These are phyloP conservation scores for Zalophus californianus DNA, from an alignment of 2,797 vertebrate species.

Conservation along the genomic window DNA sequence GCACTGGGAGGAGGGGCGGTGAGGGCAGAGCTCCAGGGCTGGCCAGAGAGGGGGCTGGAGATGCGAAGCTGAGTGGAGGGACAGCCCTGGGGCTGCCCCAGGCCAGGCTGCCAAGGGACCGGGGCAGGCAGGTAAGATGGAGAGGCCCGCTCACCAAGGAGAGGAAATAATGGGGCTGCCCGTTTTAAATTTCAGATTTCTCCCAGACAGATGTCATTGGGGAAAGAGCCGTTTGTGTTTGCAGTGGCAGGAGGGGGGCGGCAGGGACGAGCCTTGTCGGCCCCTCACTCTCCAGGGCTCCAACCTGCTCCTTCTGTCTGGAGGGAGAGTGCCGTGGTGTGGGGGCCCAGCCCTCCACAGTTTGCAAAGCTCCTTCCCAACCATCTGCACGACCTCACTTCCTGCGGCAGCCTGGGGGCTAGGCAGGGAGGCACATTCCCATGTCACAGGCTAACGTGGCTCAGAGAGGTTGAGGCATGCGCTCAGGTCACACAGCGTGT, in stretches of 20 bases:
- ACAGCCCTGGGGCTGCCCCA: constrained; percentile 35
- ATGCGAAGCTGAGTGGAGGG: background rate
- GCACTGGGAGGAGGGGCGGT: background rate
- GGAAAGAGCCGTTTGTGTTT: constrained; percentile 67
- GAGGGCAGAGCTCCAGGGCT: constrained; percentile 49
- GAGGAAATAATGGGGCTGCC: constrained; percentile 68
- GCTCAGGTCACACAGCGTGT: background rate
- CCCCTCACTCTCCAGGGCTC: background rate
- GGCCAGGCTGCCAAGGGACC: constrained; percentile 48
- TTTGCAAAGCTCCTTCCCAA: background rate
- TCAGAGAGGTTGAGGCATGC: background rate
- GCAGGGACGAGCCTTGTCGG: background rate
- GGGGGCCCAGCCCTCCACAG: background rate
- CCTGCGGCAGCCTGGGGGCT: background rate
- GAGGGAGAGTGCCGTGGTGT: background rate
- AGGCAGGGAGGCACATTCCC: background rate
- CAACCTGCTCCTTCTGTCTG: background rate
- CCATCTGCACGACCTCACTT: background rate
- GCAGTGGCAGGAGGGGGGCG: background rate
- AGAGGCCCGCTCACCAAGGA: background rate
- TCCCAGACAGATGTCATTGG: constrained; percentile 80
- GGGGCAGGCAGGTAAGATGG: background rate
- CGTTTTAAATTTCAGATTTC: constrained; percentile 81
- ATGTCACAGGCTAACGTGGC: background rate
- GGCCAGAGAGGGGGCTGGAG: background rate